A percentile compares a stretch with the other conserved stretches of the same genome.
Conservation (phyloP, 2,113 vertebrate species). For the Pluvialis apricaria region DNA sequence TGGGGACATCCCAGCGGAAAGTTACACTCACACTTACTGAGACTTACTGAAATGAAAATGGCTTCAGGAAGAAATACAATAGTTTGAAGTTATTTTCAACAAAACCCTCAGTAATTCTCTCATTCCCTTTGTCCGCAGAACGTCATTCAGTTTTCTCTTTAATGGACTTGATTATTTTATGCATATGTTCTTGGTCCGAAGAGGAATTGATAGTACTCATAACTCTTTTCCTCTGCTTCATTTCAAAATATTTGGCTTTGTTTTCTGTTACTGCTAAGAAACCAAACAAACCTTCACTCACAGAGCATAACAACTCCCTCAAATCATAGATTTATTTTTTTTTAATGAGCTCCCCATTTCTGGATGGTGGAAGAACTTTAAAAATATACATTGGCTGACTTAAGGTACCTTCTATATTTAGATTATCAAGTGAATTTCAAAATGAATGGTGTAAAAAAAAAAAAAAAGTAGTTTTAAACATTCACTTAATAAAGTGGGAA, state of each 20-base stretch:
- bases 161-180: neutral
- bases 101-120: neutral
- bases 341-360: neutral
- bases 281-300: neutral
- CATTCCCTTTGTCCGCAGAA: neutral
- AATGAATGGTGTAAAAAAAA: neutral
- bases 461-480: neutral
- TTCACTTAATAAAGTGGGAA: neutral
- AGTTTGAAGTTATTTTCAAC: neutral
- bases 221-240: neutral
- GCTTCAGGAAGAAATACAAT: neutral
- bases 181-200: rapidly evolving
- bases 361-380: neutral
- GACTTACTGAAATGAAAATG: neutral
- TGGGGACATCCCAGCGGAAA: neutral
- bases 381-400: neutral
- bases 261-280: neutral
- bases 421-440: neutral
- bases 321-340: neutral
- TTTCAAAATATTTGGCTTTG: neutral
- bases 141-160: neutral
- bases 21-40: rapidly evolving
- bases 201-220: neutral
- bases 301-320: neutral
- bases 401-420: neutral